These are phyloP conservation scores for Ochotona curzoniae DNA, from an alignment of 2,113 vertebrate genomes.

Conservation along the genomic window DNA sequence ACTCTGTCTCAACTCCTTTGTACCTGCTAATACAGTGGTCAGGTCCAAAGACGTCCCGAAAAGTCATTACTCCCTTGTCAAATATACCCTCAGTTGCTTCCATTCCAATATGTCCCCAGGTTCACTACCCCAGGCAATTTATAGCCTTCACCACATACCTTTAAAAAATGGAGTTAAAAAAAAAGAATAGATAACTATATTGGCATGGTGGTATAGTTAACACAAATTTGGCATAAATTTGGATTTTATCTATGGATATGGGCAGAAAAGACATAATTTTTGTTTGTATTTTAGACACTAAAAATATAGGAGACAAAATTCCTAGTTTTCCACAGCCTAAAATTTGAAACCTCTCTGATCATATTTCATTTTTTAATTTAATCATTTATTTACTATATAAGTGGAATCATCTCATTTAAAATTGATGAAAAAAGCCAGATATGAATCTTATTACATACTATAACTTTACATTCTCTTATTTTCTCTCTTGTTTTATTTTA, in stretches of 20 bases:
- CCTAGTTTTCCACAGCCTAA: neutral
- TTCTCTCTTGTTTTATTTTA: neutral
- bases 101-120: too few species aligned
- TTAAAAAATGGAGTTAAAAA: too few species aligned
- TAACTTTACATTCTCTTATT: neutral
- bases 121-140: too few species aligned
- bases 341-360: conserved; percentile 1
- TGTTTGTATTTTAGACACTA: neutral
- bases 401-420: neutral
- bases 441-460: neutral
- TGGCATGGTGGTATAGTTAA: too few species aligned
- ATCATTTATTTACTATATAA: conserved; percentile 13
- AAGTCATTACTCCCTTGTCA: too few species aligned
- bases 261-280: neutral
- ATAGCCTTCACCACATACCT: too few species aligned
- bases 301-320: neutral
- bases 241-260: neutral
- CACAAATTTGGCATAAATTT: neutral
- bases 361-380: neutral
- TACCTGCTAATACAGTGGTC: too few species aligned
- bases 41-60: too few species aligned
- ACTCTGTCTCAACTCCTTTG: too few species aligned
- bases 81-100: too few species aligned
- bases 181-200: too few species aligned
- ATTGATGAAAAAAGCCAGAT: neutral